phyloP scores from a whole-genome alignment of 2,113 vertebrate species.

The Apus apus region DNA sequence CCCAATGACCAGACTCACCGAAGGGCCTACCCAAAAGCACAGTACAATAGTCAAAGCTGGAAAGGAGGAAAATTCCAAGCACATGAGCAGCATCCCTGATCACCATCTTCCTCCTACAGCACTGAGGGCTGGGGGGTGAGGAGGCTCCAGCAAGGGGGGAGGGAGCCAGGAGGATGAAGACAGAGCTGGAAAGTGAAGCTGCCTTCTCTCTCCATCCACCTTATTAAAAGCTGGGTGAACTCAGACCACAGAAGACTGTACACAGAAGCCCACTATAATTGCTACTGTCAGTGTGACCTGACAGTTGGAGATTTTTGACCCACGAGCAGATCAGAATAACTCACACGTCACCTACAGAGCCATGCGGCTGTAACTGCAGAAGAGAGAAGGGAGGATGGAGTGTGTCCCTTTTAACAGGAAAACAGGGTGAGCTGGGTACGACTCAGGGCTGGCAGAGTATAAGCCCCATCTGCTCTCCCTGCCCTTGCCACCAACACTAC shows the following conservation, averaged over 20 bases:
- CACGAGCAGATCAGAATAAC: background rate
- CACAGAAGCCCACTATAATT: background rate
- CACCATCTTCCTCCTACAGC: background rate
- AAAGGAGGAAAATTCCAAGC: slow-evolving; percentile 27
- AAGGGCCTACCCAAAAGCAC: background rate
- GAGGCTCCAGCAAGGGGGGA: background rate
- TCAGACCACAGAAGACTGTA: background rate
- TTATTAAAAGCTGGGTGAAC: background rate
- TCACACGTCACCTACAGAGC: background rate
- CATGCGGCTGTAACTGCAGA: background rate
- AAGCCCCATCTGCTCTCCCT: background rate
- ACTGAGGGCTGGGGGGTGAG: background rate
- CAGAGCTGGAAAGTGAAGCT: background rate
- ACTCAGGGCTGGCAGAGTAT: background rate
- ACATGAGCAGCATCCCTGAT: slow-evolving; percentile 2
- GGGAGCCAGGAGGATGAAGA: background rate
- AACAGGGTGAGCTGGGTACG: background rate
- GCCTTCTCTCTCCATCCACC: background rate
- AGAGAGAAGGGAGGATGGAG: background rate
- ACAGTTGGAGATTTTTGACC: background rate
- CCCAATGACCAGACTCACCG: background rate
- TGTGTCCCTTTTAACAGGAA: background rate
- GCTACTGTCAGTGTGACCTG: background rate
- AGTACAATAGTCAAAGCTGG: background rate
- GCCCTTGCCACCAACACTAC: background rate